Percentiles rank a stretch among this genome's conserved stretches.
phyloP scores from a whole-genome alignment of 2,113 vertebrate genomes.

The Prionailurus bengalensis region DNA sequence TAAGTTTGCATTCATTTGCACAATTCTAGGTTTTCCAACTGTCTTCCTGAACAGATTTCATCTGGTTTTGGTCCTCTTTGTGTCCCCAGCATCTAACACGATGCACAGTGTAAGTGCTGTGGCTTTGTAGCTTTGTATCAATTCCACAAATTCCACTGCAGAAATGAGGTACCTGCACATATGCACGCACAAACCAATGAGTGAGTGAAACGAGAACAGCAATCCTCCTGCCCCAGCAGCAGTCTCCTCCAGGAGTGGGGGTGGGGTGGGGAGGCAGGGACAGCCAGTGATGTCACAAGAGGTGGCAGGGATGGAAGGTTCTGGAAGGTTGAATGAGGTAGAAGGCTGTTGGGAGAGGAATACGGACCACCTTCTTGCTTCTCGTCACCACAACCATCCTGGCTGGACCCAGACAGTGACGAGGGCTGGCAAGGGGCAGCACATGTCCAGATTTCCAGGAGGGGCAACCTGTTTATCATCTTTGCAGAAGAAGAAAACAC shows the following conservation, averaged over 20 bases:
- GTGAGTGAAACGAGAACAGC: rapidly evolving
- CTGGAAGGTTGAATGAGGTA: conserved; percentile 43
- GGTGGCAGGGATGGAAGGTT: conserved; percentile 55
- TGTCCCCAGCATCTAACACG: background rate
- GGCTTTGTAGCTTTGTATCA: rapidly evolving
- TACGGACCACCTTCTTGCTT: background rate
- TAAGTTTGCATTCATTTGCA: background rate
- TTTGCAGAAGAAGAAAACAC: background rate
- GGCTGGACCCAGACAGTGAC: background rate
- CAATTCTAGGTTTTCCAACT: background rate
- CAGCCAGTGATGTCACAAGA: conserved; percentile 75
- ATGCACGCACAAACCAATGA: rapidly evolving
- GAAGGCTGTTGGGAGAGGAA: background rate
- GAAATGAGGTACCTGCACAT: background rate
- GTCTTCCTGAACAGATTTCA: background rate
- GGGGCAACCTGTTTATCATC: background rate
- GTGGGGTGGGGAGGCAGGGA: background rate
- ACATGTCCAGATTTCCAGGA: background rate
- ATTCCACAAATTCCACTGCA: background rate
- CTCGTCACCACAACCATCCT: background rate
- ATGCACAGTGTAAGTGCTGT: rapidly evolving
- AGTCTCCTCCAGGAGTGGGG: background rate
- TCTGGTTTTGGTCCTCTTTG: background rate
- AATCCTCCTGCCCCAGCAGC: background rate
- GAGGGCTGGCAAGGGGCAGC: background rate